Base-by-base conservation (phyloP, 2,888 invertebrate genomes). In the Dugesia japonica region DNA sequence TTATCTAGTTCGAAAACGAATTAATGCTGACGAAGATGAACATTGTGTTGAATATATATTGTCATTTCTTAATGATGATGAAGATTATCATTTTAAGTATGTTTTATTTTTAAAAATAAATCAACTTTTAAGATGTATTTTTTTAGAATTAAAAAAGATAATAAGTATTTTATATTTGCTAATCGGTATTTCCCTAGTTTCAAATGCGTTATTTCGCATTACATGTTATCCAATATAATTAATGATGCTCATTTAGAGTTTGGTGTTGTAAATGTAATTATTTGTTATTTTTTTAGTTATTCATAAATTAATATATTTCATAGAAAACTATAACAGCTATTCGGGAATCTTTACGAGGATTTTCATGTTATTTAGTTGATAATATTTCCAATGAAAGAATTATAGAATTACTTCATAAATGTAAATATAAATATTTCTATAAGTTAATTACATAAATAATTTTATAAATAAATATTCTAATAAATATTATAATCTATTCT, bases 101-200 rank as follows among this genome's bases (percentile, higher is more conserved):
- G 31, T 31, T 31, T 4, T 7, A 31, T 7, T 31, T 31, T 31
- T 7, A 31, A 31, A 13, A 7, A 7, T 7, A 31, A 31, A 31
- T 7, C 31, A 31, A n/a, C n/a, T n/a, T n/a, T n/a, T n/a, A n/a
- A n/a, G n/a, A n/a, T n/a, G n/a, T 38, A 38, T 38, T 38, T 38
- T 13, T 38, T 38, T n/a, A 56, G 56, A 23, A 56, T 56, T 23
- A 56, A 56, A 56, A 56, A 56, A 23, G 56, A 56, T 9, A 56
- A 56, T 56, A 56, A 56, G 56, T 56, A 56, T 56, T 56, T 56
- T 23, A 56, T 56, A 56, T 56, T 56, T 56, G 56, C 56, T 23
- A 56, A 56, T 23, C n/a, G 56, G 17, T 56, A 56, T n/a, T 56
- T 56, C 23, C 56, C 56, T 1, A 56, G 56, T 56, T 56, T 56